Evolutionary conservation across 2,113 vertebrate species (phyloP).

Genomic region (Actenoides lindsayi): DNA sequence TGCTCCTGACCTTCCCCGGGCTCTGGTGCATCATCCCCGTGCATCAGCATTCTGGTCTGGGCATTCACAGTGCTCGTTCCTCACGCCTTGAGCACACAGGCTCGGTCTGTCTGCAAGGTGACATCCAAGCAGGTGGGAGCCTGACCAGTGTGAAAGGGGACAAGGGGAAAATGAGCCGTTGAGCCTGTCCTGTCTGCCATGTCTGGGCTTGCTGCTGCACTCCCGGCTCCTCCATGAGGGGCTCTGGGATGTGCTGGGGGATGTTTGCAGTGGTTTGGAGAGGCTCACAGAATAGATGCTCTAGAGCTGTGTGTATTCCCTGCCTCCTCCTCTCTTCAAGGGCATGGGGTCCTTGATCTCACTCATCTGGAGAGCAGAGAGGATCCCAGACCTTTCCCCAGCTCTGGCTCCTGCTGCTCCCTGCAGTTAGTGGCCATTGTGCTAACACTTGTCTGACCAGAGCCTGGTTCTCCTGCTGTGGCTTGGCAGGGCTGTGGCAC

Average conservation of each 20-base stretch:
- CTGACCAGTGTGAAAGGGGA: not conserved
- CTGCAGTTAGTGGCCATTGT: not conserved
- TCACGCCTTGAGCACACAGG: not conserved
- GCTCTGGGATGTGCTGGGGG: not conserved
- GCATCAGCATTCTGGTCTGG: not conserved
- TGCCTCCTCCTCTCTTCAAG: not conserved
- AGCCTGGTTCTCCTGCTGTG: not conserved
- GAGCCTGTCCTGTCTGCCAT: not conserved
- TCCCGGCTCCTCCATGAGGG: fast-evolving
- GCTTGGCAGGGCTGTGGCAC: not conserved
- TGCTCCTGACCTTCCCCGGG: not conserved
- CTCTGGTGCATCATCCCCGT: not conserved
- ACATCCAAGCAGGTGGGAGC: too few species aligned
- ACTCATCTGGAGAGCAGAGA: not conserved
- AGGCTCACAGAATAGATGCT: not conserved
- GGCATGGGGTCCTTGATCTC: not conserved
- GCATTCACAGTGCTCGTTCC: not conserved
- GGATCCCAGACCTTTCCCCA: not conserved
- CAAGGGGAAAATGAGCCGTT: not conserved
- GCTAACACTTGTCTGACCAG: not conserved
- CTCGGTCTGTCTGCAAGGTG: not conserved
- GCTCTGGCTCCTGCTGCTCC: not conserved
- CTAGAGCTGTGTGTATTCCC: not conserved
- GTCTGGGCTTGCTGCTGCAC: not conserved
- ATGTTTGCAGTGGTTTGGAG: not conserved